Evolutionary conservation across 1,140 invertebrate species (phyloP), one percentile per base, ranked within the genome.

Genomic region (Achroia grisella): DNA sequence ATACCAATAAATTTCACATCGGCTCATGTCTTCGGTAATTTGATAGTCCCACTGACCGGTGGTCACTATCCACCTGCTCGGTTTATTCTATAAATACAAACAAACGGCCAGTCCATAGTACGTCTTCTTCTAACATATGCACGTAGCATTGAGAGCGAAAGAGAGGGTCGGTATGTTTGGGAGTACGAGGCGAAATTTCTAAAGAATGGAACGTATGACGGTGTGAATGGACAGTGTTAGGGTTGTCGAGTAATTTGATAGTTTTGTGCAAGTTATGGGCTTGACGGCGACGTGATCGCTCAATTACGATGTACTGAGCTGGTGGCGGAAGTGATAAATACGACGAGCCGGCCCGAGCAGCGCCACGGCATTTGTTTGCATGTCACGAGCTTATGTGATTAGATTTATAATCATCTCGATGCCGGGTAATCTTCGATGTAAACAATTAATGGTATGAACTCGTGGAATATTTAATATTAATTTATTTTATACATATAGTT

Each of bases 291-390:
- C 48, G 63, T 72, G 73, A 77, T 67, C 71, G 66, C 73, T 77
- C 73, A 77, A 77, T 77, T 77, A 74, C 61, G 35, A 62, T 71
- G 71, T 71, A 69, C 69, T 69, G 68, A 64, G 65, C 49, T 53
- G 45, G 48, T 13, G 45, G 52, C 65, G 73, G 73, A 77, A 77
- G 66, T 63, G 56, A 63, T 77, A 74, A 77, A 77, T 74, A 72
- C 44, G 32, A 39, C 55, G 45, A 41, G 49, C 47, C 58, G 44
- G 42, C 48, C 52, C 34, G 44, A 55, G 43, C 48, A 42, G 43
- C 46, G 45, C 42, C 39, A 37, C 42, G 42, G 47, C 52, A 58
- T 63, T 60, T 59, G 60, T 65, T 55, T 49, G 50, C 58, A 53
- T 58, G 63, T 31, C 30, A 31, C 30, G 10, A n/a, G 2, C 9